Conservation (phyloP, 1,140 invertebrate genomes). For the Parapsyche elsis region DNA sequence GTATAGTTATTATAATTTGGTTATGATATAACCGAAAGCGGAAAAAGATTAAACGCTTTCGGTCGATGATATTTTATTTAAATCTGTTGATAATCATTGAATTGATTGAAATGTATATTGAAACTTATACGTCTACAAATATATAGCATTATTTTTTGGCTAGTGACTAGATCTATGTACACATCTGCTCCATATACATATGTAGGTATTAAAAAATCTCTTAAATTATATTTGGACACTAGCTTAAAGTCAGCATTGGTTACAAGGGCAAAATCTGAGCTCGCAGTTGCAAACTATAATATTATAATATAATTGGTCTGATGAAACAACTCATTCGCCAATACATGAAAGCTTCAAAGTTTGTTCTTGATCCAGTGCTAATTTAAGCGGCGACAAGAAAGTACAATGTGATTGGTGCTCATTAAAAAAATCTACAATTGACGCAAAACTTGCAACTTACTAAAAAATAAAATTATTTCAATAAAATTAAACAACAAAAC, state of each 20-base stretch:
- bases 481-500: constrained; percentile 36
- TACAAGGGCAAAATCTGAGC: no score
- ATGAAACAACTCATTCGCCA: no score
- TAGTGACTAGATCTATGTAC: constrained; percentile 55
- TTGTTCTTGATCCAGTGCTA: no score
- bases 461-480: neutral
- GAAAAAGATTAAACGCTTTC: neutral
- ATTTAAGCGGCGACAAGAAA: neutral
- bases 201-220: neutral
- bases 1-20: neutral
- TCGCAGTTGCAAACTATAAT: no score
- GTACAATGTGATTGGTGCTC: neutral
- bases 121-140: constrained; percentile 26
- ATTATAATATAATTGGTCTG: no score
- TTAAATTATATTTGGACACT: constrained; percentile 12
- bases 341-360: no score
- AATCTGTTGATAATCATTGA: neutral
- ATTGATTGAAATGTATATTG: constrained; percentile 3
- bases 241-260: neutral
- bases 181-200: constrained; percentile 28
- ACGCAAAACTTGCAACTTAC: constrained; percentile 5
- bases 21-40: neutral
- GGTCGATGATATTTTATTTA: neutral
- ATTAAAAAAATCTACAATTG: neutral
- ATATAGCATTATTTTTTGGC: constrained; percentile 48